Conservation (phyloP, 2,888 invertebrate species). For the Eugnorisma glareosa region DNA sequence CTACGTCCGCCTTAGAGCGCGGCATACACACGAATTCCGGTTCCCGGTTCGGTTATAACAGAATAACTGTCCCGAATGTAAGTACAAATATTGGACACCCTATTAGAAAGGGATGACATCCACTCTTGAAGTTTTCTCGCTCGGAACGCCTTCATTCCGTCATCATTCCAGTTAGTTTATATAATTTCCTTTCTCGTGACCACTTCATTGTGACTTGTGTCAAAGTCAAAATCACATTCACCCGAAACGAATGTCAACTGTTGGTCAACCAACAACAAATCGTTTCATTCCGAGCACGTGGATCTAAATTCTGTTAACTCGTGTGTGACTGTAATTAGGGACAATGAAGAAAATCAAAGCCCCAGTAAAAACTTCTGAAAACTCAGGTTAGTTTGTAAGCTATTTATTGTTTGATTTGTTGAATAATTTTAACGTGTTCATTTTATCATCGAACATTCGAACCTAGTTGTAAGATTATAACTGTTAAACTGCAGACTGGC, state of each 20-base stretch:
- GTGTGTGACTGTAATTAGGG: neutral
- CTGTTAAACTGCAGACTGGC: neutral
- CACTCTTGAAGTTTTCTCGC: no score
- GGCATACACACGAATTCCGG: no score
- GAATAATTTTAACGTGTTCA: neutral
- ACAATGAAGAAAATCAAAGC: conserved; percentile 60
- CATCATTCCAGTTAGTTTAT: no score
- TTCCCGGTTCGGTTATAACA: no score
- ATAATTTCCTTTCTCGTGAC: no score
- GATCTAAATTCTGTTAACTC: neutral
- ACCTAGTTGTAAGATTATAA: neutral
- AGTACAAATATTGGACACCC: no score
- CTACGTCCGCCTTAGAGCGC: no score
- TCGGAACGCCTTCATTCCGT: no score
- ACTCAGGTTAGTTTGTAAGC: conserved; percentile 58
- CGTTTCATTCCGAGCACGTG: conserved; percentile 36
- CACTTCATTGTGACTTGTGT: neutral
- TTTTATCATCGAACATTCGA: neutral
- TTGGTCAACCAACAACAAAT: neutral
- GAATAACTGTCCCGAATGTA: no score
- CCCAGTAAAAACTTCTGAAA: conserved; percentile 42
- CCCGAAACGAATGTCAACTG: neutral
- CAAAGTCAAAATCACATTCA: neutral
- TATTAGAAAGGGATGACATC: no score
- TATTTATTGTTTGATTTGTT: neutral